Base-by-base conservation (phyloP, 2,888 invertebrate species). In the Mechanitis messenoides region DNA sequence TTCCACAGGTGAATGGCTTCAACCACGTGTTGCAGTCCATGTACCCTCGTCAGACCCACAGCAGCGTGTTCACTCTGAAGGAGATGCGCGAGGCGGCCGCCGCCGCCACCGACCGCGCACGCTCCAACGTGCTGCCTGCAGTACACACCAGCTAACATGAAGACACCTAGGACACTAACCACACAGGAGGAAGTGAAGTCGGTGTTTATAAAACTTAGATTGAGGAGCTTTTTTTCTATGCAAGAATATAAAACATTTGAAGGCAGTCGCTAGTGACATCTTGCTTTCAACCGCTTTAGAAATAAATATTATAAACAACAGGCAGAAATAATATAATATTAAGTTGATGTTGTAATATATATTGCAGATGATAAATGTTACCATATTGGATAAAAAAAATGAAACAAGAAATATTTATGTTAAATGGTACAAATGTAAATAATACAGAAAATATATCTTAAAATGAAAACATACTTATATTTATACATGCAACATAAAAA, bases 71-170 rank as follows among this genome's bases (percentile, higher is more conserved):
- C 75, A 77, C 88, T 7, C 82, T 90, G 1, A 86, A 87, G 73
- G 90, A 94, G 75, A 88, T 97, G 77, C 95, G 95, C 75, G 94
- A 93, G 64, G 95, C 94, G 0, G 96, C 95, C 1, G 94, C 94
- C 76, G 94, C 94, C 73, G 95, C 96, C 59, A 95, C 94, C 35
- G 95, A 95, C 81, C 92, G 95, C 69, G 95, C 97, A 56, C 96
- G 94, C 75, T 91, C 92, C 59, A 92, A 92, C 74, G 91, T 90
- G 3, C 85, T 90, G 7, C 84, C 84, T 31, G 87, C 78, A 72
- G 92, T 85, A 75, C 85, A 85, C 79, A 83, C 78, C 57, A 81
- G 87, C 69, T 89, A 87, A 81, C 86, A 68, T 54, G 69, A 71
- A 67, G 68, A 71, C 38, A 35, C 35, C 9, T 9, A 9, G 42